These are phyloP conservation scores for Rhagologus leucostigma DNA, from an alignment of 2,113 vertebrate genomes.

Conservation along the genomic window DNA sequence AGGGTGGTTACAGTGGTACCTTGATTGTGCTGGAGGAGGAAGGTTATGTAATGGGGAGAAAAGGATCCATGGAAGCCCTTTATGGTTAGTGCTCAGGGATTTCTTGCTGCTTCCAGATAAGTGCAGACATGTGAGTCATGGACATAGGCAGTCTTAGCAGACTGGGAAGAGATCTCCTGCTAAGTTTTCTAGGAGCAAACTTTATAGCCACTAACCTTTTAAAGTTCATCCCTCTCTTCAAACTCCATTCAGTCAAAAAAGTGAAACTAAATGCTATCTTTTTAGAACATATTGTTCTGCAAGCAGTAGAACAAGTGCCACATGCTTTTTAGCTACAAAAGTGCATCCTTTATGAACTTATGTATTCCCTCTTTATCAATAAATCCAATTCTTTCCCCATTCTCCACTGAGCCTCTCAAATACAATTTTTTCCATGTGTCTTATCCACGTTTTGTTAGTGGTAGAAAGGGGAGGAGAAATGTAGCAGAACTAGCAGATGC, in stretches of 20 bases:
- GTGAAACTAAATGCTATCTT: neutral
- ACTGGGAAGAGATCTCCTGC: neutral
- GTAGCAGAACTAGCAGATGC: neutral
- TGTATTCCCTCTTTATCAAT: neutral
- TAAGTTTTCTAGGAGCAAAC: neutral
- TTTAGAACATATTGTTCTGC: neutral
- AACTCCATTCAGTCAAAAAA: neutral
- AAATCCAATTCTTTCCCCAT: neutral
- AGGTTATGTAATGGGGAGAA: neutral
- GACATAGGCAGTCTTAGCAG: neutral
- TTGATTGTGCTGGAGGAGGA: neutral
- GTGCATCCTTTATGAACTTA: neutral
- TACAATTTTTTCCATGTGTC: neutral
- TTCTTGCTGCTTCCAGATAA: neutral
- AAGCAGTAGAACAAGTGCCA: neutral
- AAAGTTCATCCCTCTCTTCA: neutral
- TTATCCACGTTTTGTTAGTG: neutral
- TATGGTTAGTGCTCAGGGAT: neutral
- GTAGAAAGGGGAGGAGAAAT: neutral
- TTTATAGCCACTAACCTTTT: neutral
- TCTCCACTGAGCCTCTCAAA: neutral
- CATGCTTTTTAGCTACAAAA: neutral
- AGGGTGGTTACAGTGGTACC: neutral
- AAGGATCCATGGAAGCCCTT: neutral
- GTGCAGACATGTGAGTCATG: neutral